A percentile compares a stretch with the other conserved stretches of the same genome.
phyloP scores from a whole-genome alignment of 2,888 invertebrate genomes.

The Unio pictorum region DNA sequence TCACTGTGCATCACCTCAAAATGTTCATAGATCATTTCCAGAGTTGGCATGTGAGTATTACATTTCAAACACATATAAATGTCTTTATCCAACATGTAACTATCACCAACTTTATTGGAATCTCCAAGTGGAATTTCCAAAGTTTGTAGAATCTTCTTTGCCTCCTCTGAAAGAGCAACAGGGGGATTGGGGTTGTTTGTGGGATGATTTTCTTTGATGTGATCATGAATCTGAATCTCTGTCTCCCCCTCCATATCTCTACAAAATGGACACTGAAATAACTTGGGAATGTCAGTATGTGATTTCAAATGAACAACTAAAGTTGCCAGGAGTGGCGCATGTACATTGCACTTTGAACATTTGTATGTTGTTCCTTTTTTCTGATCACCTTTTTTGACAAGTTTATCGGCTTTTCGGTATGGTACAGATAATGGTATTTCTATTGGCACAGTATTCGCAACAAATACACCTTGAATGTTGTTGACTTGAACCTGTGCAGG shows the following conservation, averaged over 20 bases:
- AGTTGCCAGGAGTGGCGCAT: slow-evolving; percentile 58
- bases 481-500: slow-evolving; percentile 1
- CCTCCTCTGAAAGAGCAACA: slow-evolving; percentile 57
- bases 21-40: slow-evolving; percentile 56
- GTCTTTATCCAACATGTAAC: slow-evolving; percentile 52
- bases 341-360: slow-evolving; percentile 60
- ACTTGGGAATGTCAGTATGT: slow-evolving; percentile 50
- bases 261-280: slow-evolving; percentile 62
- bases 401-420: no score
- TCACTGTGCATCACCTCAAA: slow-evolving; percentile 53
- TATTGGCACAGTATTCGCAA: no score
- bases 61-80: slow-evolving; percentile 62
- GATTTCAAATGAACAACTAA: slow-evolving; percentile 58
- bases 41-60: slow-evolving; percentile 51
- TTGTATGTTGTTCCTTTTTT: slow-evolving; percentile 48
- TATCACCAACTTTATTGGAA: slow-evolving; percentile 39
- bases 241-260: slow-evolving; percentile 49
- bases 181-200: slow-evolving; percentile 54
- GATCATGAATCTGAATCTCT: slow-evolving; percentile 53
- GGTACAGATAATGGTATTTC: no score
- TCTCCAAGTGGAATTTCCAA: slow-evolving; percentile 48
- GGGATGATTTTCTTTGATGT: slow-evolving; percentile 55
- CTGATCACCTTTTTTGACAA: background rate
- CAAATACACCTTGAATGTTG: no score
- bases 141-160: slow-evolving; percentile 50